Percentiles rank a stretch among this genome's conserved stretches.
phyloP scores from a whole-genome alignment of 2,888 invertebrate species.

The Neuroscelio doddi region DNA sequence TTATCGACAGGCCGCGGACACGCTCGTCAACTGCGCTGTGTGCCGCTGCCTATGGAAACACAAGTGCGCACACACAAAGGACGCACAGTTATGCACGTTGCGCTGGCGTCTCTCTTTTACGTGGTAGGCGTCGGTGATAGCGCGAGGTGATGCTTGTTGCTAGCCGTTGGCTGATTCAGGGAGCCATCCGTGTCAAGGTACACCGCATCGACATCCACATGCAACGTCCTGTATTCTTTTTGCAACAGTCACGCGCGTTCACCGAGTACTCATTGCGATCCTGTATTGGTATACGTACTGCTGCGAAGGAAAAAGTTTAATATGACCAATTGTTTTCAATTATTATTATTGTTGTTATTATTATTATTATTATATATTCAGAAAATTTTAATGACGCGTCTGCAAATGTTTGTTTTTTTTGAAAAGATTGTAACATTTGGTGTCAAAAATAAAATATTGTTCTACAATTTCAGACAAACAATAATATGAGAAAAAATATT shows the following conservation, averaged over 20 bases:
- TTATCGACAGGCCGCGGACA: constrained; percentile 57
- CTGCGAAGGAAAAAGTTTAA: too few species aligned
- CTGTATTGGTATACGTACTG: too few species aligned
- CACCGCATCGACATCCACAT: constrained; percentile 68
- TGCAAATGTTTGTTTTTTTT: too few species aligned
- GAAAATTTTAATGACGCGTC: too few species aligned
- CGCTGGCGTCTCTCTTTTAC: constrained; percentile 44
- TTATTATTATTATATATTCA: too few species aligned
- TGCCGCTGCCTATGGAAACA: constrained; percentile 16
- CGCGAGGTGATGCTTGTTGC: constrained; percentile 65
- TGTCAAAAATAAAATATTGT: too few species aligned
- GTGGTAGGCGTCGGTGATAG: constrained; percentile 69
- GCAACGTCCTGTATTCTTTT: constrained; percentile 66
- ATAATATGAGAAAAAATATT: too few species aligned
- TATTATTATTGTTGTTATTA: too few species aligned
- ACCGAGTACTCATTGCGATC: constrained; percentile 10
- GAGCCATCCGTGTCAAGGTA: constrained; percentile 73
- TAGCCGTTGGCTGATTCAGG: constrained; percentile 69
- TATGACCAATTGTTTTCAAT: too few species aligned
- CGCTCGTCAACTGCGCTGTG: constrained; percentile 50
- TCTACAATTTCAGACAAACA: too few species aligned
- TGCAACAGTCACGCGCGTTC: constrained; percentile 57
- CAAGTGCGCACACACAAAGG: constrained; percentile 28
- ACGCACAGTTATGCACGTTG: constrained; percentile 33
- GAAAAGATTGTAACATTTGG: too few species aligned